A percentile compares a stretch with the other conserved stretches of the same genome.
Evolutionary conservation across 2,797 vertebrate genomes (phyloP).

Genomic region (Pteropus rufus): DNA sequence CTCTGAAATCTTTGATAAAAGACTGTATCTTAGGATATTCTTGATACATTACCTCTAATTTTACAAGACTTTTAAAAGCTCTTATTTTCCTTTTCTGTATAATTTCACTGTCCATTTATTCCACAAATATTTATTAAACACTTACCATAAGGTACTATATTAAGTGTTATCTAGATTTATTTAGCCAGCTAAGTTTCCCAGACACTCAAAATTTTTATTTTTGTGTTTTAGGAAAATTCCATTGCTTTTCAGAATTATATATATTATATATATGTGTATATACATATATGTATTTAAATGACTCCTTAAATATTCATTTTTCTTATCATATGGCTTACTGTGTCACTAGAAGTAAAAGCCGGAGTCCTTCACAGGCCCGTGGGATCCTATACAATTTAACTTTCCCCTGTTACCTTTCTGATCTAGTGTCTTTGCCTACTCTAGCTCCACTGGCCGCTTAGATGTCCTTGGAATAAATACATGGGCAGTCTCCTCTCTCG

Average conservation of each 20-base stretch:
- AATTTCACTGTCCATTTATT: background rate
- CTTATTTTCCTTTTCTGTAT: background rate
- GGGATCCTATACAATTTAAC: background rate
- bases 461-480: background rate
- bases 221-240: background rate
- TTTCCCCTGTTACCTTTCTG: background rate
- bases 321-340: background rate
- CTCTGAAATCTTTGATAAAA: background rate
- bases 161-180: background rate
- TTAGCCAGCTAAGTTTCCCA: background rate
- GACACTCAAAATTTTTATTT: background rate
- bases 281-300: background rate
- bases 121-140: constrained; percentile 17
- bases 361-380: background rate
- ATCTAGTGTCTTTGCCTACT: background rate
- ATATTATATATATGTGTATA: background rate
- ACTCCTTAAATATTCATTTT: background rate
- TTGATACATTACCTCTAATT: background rate
- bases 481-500: fast-evolving
- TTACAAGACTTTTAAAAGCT: background rate
- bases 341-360: background rate
- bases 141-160: background rate
- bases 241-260: background rate
- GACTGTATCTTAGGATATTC: background rate
- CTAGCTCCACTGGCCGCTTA: background rate